These are phyloP conservation scores for Sphaerodactylus townsendi DNA, from an alignment of 2,113 vertebrate genomes.

Conservation along the genomic window DNA sequence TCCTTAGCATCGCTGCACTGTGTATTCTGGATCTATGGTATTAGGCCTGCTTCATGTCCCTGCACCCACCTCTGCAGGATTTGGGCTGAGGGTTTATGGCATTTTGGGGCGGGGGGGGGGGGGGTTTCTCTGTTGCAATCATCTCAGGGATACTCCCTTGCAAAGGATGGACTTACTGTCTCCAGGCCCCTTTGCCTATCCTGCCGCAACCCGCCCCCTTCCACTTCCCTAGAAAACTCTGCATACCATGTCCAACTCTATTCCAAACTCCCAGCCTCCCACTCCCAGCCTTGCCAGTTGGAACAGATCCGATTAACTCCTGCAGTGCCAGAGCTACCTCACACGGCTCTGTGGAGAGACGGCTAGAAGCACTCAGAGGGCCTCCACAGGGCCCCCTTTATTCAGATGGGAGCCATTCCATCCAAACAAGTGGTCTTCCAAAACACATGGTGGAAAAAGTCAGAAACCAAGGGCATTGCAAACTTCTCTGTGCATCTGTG, in stretches of 20 bases:
- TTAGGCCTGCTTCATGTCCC: no score
- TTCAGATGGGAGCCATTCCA: constrained; percentile 12
- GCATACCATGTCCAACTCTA: constrained; percentile 20
- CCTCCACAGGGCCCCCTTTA: background rate
- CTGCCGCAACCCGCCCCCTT: background rate
- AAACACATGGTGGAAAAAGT: background rate
- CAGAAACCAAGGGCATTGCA: background rate
- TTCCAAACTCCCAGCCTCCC: constrained; percentile 21
- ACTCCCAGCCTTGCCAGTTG: constrained; percentile 26
- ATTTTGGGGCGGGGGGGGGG: no score
- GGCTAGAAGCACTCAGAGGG: background rate
- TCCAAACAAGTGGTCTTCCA: background rate
- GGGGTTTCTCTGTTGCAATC: background rate
- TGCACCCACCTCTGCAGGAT: background rate
- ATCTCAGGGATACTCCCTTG: background rate
- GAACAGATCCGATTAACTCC: constrained; percentile 26
- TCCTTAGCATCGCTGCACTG: background rate
- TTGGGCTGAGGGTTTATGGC: background rate
- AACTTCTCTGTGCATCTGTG: background rate
- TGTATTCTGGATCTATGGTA: background rate
- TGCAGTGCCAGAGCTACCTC: background rate
- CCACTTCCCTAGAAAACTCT: constrained; percentile 16
- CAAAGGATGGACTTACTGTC: constrained; percentile 10
- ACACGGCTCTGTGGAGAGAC: background rate
- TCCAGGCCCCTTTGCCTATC: background rate